phyloP scores from a whole-genome alignment of 2,888 invertebrate species.

The Mycogona germanica region DNA sequence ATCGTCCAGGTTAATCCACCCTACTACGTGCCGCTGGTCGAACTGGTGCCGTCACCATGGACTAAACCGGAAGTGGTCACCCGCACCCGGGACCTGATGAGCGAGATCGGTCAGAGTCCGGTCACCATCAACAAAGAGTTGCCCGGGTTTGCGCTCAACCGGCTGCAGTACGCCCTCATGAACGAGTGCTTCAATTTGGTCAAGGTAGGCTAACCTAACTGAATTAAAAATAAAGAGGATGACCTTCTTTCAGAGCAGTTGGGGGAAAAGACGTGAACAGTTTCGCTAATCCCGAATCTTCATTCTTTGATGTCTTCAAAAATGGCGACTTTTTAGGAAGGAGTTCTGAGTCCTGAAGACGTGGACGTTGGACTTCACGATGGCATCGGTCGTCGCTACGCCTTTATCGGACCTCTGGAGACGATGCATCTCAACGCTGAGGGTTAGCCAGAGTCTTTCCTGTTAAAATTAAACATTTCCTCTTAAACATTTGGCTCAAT shows the following conservation, averaged over 20 bases:
- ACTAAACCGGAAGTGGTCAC: slow-evolving; percentile 62
- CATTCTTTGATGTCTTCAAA: neutral
- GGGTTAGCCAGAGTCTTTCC: slow-evolving; percentile 45
- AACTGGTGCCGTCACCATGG: slow-evolving; percentile 93
- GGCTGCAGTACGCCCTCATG: slow-evolving; percentile 89
- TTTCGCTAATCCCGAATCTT: neutral
- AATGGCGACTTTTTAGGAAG: slow-evolving; percentile 42
- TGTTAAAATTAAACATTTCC: neutral
- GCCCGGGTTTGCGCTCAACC: slow-evolving; percentile 84
- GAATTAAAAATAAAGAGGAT: neutral
- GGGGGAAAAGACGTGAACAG: too few species aligned
- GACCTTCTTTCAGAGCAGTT: neutral
- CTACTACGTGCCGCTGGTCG: slow-evolving; percentile 87
- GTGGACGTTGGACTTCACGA: slow-evolving; percentile 87
- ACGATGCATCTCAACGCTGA: slow-evolving; percentile 91
- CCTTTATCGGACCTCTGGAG: slow-evolving; percentile 87
- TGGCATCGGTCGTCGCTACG: slow-evolving; percentile 89
- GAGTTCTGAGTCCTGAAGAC: slow-evolving; percentile 73
- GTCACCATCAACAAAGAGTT: slow-evolving; percentile 74
- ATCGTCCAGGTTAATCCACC: slow-evolving; percentile 69
- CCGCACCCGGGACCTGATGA: slow-evolving; percentile 63
- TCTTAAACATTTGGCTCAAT: neutral
- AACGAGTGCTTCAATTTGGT: slow-evolving; percentile 87
- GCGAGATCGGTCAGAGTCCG: slow-evolving; percentile 82
- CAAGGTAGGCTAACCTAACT: too few species aligned